Conservation (phyloP, 2,797 vertebrate genomes). For the Semotilus atromaculatus region DNA sequence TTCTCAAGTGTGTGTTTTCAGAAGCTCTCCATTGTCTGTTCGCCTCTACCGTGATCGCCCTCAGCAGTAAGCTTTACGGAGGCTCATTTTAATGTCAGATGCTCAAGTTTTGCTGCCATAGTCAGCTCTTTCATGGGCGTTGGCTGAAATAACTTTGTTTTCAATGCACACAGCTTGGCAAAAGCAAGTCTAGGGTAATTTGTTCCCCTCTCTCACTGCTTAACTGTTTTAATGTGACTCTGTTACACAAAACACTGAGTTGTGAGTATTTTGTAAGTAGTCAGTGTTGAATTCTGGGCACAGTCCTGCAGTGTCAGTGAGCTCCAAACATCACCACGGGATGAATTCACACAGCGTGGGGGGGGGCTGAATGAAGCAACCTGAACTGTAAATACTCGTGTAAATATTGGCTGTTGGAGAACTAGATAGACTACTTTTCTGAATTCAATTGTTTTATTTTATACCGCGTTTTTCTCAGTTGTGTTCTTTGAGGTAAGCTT, state of each 20-base stretch:
- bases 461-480: constrained; percentile 89
- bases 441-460: constrained; percentile 98
- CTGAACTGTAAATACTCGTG: constrained; percentile 91
- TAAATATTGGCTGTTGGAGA: constrained; percentile 94
- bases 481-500: constrained; percentile 87
- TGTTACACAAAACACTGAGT: constrained; percentile 14
- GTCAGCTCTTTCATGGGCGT: neutral
- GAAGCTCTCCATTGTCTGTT: neutral
- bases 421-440: constrained; percentile 97
- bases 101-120: neutral
- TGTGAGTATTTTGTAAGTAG: constrained; percentile 1
- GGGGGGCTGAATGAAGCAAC: constrained; percentile 70
- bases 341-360: constrained; percentile 82
- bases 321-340: constrained; percentile 75
- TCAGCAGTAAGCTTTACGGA: neutral
- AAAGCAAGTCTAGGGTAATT: neutral
- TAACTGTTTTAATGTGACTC: constrained; percentile 4
- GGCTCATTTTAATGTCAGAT: neutral
- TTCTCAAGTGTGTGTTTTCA: constrained; percentile 7
- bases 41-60: neutral
- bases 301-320: neutral
- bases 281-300: neutral
- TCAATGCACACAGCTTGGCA: neutral
- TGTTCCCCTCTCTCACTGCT: neutral
- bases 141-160: constrained; percentile 15